phyloP scores from a whole-genome alignment of 2,888 invertebrate genomes.

The Helicoverpa assulta region DNA sequence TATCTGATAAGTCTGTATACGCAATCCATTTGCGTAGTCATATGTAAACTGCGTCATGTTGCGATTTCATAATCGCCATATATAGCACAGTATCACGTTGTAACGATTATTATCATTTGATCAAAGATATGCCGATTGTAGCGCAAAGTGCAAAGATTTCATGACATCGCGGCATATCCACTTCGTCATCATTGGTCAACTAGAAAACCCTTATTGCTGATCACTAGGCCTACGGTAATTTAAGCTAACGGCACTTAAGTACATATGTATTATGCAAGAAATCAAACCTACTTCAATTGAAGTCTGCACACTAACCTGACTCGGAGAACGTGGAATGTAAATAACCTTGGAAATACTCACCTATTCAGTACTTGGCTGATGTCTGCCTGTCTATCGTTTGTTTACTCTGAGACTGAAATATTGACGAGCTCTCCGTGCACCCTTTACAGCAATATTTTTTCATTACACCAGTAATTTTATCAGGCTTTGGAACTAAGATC shows the following conservation, averaged over 20 bases:
- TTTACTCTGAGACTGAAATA: constrained; percentile 52
- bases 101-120: constrained; percentile 22
- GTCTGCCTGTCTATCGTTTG: constrained; percentile 33
- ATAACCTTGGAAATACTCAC: constrained; percentile 72
- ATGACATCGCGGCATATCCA: background rate
- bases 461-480: constrained; percentile 29
- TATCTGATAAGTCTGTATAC: constrained; percentile 34
- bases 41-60: constrained; percentile 31
- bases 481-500: constrained; percentile 24
- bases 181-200: constrained; percentile 4
- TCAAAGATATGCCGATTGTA: constrained; percentile 25
- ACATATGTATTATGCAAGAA: constrained; percentile 3
- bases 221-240: constrained; percentile 15
- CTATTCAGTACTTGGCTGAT: constrained; percentile 33
- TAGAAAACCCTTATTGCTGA: constrained; percentile 7
- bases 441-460: constrained; percentile 24
- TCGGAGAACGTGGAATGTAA: constrained; percentile 78
- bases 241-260: constrained; percentile 17
- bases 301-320: constrained; percentile 74
- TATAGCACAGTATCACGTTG: constrained; percentile 21
- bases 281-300: constrained; percentile 51
- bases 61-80: constrained; percentile 22
- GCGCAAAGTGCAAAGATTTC: constrained; percentile 4
- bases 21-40: constrained; percentile 27
- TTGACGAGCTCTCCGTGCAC: constrained; percentile 27